Percentiles rank a stretch among this genome's conserved stretches.
Conservation (phyloP, 2,888 invertebrate genomes). For the Scelioninae gen. 2 region DNA sequence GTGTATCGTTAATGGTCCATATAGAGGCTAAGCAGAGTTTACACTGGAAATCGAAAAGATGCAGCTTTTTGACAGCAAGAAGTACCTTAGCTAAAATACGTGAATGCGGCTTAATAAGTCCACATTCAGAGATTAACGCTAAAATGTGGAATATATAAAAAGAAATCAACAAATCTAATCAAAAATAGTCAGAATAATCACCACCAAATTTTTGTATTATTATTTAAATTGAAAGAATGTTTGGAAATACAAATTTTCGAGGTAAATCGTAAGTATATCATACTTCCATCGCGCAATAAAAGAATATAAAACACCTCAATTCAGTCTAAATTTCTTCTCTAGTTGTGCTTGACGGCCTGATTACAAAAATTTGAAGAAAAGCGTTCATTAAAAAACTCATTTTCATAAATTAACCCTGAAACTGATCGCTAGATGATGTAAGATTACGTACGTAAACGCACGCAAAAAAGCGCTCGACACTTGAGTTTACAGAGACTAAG, state of each 20-base stretch:
- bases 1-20: slow-evolving; percentile 50
- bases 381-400: slow-evolving; percentile 59
- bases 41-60: slow-evolving; percentile 56
- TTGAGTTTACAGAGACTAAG: slow-evolving; percentile 50
- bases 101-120: background rate
- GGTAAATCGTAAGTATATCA: too few relatives aligned
- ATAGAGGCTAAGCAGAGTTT: slow-evolving; percentile 47
- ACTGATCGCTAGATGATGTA: slow-evolving; percentile 57
- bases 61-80: too few relatives aligned
- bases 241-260: too few relatives aligned
- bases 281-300: slow-evolving; percentile 43
- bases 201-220: too few relatives aligned
- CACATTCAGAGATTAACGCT: background rate
- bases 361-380: slow-evolving; percentile 57
- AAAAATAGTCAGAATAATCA: too few relatives aligned
- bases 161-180: too few relatives aligned
- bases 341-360: slow-evolving; percentile 42
- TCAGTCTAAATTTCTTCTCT: slow-evolving; percentile 39
- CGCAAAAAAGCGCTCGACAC: slow-evolving; percentile 57
- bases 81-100: too few relatives aligned
- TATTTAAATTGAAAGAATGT: too few relatives aligned
- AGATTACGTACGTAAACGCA: slow-evolving; percentile 59
- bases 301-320: slow-evolving; percentile 57
- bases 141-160: too few relatives aligned
- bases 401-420: slow-evolving; percentile 55